Evolutionary conservation across 2,797 vertebrate genomes (phyloP).

Genomic region (Thunnus albacares): DNA sequence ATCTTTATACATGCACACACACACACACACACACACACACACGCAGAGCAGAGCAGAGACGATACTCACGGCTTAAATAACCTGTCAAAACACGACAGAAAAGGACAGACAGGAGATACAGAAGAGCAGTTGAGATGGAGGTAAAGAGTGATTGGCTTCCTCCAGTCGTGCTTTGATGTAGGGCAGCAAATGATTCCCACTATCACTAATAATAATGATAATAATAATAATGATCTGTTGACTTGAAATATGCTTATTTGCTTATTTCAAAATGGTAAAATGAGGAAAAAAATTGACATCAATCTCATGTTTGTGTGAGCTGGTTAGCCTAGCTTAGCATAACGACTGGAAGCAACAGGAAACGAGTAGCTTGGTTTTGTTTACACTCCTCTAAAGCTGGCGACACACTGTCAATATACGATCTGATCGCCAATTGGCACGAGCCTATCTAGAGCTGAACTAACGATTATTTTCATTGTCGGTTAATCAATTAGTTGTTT

Average conservation of each 20-base stretch:
- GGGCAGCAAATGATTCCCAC: neutral
- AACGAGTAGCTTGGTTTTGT: too few species aligned
- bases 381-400: too few species aligned
- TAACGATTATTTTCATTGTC: too few species aligned
- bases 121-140: conserved; percentile 22
- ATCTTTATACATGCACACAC: conserved; percentile 27
- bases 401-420: too few species aligned
- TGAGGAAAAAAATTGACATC: too few species aligned
- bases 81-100: conserved; percentile 62
- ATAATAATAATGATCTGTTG: neutral
- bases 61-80: conserved; percentile 78
- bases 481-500: too few species aligned
- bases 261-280: too few species aligned
- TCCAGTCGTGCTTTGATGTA: neutral
- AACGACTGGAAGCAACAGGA: neutral
- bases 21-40: conserved; percentile 5
- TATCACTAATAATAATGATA: too few species aligned
- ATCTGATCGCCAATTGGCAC: too few species aligned
- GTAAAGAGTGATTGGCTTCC: neutral
- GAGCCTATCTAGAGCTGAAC: too few species aligned
- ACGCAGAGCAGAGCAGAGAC: neutral
- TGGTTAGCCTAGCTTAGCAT: neutral
- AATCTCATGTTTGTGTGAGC: too few species aligned
- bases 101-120: conserved; percentile 37
- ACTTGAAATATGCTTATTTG: neutral